Conservation (phyloP, 2,797 vertebrate species). For the Moxostoma hubbsi region DNA sequence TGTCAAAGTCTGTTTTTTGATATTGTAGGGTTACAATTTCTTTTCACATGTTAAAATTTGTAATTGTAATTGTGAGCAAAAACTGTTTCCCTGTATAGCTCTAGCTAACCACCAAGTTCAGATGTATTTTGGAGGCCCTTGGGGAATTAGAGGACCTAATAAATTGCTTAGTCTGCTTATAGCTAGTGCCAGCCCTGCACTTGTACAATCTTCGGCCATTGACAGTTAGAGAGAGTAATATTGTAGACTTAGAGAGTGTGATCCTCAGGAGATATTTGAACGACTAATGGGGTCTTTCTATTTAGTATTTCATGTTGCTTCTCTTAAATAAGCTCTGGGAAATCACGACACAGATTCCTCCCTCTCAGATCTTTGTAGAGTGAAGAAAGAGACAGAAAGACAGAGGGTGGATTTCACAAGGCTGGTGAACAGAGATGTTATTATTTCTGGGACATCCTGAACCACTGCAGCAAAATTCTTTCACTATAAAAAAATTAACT, state of each 20-base stretch:
- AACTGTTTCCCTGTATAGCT: too few species aligned
- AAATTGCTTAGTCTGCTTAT: background rate
- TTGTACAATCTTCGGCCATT: background rate
- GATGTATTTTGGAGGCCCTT: background rate
- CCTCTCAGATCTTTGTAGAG: slow-evolving; percentile 7
- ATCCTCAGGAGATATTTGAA: slow-evolving; percentile 25
- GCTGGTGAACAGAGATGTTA: slow-evolving; percentile 15
- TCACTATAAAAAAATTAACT: too few species aligned
- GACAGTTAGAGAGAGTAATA: background rate
- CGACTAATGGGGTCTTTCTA: slow-evolving; percentile 32
- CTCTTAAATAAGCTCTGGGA: slow-evolving; percentile 22
- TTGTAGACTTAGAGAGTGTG: slow-evolving; percentile 4
- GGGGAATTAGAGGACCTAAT: too few species aligned
- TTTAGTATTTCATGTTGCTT: slow-evolving; percentile 5
- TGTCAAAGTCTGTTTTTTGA: too few species aligned
- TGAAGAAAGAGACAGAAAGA: slow-evolving; percentile 2
- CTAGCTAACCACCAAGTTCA: background rate
- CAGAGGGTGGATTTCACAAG: background rate
- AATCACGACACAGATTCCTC: slow-evolving; percentile 23
- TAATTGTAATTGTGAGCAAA: too few species aligned
- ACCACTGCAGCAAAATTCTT: background rate
- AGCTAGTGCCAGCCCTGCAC: background rate
- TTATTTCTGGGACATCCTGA: slow-evolving; percentile 35
- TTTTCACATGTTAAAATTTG: too few species aligned
- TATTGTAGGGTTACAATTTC: too few species aligned